phyloP scores from a whole-genome alignment of 2,797 vertebrate genomes.

The Siniperca obscura region DNA sequence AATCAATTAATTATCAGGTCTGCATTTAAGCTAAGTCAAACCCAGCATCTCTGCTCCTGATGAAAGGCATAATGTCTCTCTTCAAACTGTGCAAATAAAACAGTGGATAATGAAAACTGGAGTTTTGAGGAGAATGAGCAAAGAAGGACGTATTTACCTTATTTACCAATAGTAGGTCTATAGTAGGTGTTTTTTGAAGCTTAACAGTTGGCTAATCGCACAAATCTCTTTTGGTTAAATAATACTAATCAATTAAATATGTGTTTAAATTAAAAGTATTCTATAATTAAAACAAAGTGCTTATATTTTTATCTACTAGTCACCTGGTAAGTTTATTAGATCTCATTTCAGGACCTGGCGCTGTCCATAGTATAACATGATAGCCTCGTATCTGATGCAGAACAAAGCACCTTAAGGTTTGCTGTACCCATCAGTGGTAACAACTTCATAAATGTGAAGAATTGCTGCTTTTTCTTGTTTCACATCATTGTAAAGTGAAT shows the following conservation, averaged over 20 bases:
- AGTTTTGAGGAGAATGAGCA: too few relatives aligned
- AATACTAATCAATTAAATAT: background rate
- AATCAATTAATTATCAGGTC: background rate
- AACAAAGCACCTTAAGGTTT: background rate
- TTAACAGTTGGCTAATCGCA: background rate
- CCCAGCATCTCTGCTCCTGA: background rate
- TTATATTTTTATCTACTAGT: background rate
- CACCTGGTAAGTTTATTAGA: too few relatives aligned
- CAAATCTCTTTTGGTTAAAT: background rate
- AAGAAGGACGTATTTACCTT: background rate
- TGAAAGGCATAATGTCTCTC: background rate
- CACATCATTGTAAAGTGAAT: background rate
- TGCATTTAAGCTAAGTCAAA: background rate
- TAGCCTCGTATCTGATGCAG: background rate
- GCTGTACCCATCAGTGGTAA: background rate
- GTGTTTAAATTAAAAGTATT: background rate
- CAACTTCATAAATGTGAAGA: background rate
- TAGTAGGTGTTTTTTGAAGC: background rate
- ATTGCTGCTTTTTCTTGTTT: background rate
- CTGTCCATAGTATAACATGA: background rate
- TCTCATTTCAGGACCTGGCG: background rate
- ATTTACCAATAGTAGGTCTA: background rate
- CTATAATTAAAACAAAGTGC: background rate
- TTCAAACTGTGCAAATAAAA: background rate
- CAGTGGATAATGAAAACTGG: background rate